Evolutionary conservation across 2,113 vertebrate species (phyloP).

Genomic region (Phrynosoma platyrhinos): DNA sequence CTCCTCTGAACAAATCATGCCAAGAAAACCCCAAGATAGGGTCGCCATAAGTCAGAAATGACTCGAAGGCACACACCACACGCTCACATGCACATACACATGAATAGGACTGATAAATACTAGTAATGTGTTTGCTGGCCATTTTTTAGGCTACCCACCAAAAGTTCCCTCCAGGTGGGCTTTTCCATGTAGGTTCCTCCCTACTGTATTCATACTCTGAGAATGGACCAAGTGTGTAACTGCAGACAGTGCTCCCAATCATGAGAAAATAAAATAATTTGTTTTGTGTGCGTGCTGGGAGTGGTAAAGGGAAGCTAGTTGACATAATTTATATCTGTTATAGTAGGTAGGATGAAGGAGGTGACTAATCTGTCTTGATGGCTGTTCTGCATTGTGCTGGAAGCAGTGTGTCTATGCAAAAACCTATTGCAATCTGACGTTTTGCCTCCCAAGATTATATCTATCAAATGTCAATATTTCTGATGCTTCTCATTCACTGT

Average conservation of each 20-base stretch:
- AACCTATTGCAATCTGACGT: neutral
- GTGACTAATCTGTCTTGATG: neutral
- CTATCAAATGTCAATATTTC: neutral
- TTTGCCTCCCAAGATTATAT: neutral
- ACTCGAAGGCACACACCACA: no score
- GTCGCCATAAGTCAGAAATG: no score
- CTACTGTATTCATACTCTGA: neutral
- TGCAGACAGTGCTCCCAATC: neutral
- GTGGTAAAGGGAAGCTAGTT: neutral
- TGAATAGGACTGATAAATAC: slow-evolving; percentile 13
- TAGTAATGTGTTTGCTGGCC: neutral
- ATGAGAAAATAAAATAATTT: neutral
- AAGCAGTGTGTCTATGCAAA: neutral
- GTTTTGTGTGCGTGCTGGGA: neutral
- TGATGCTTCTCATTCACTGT: neutral
- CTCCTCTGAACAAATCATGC: no score
- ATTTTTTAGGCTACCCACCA: neutral
- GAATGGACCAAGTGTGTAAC: neutral
- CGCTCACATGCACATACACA: no score
- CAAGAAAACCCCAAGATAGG: no score
- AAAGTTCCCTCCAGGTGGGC: neutral
- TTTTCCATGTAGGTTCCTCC: neutral
- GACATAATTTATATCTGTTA: neutral
- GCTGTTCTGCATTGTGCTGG: neutral
- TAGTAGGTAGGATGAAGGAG: neutral